Evolutionary conservation across 2,888 invertebrate genomes (phyloP).

Genomic region (Perizoma affinitatum): DNA sequence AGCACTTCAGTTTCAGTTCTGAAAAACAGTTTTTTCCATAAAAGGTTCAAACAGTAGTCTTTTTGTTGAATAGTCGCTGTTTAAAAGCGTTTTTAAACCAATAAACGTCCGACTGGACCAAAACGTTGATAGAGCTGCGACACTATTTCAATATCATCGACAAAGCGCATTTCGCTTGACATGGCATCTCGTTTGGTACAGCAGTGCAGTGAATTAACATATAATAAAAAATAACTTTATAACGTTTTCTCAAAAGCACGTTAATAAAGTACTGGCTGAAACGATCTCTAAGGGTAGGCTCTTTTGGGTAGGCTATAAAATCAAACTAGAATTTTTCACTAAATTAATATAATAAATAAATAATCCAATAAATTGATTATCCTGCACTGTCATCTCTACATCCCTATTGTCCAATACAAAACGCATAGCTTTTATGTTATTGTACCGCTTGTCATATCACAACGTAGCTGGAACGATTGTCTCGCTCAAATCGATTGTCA

Average conservation of each 20-base stretch:
- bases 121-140: slow-evolving; percentile 1
- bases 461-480: slow-evolving; percentile 28
- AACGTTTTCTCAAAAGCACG: too few relatives aligned
- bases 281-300: too few relatives aligned
- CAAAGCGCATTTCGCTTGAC: neutral
- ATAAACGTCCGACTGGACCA: slow-evolving; percentile 2
- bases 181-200: too few relatives aligned
- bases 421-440: slow-evolving; percentile 14
- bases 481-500: slow-evolving; percentile 30
- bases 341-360: too few relatives aligned
- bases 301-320: too few relatives aligned
- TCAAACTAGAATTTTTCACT: too few relatives aligned
- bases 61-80: neutral
- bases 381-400: neutral
- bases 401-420: slow-evolving; percentile 6
- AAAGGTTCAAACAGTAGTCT: slow-evolving; percentile 1
- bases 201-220: too few relatives aligned
- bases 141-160: neutral
- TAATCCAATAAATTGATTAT: too few relatives aligned
- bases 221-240: too few relatives aligned
- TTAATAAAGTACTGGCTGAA: too few relatives aligned
- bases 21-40: slow-evolving; percentile 2
- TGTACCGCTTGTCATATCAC: slow-evolving; percentile 10
- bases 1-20: too few relatives aligned
- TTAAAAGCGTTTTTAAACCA: slow-evolving; percentile 9